Conservation (phyloP, 2,888 invertebrate species). For the Eupithecia insigniata region DNA sequence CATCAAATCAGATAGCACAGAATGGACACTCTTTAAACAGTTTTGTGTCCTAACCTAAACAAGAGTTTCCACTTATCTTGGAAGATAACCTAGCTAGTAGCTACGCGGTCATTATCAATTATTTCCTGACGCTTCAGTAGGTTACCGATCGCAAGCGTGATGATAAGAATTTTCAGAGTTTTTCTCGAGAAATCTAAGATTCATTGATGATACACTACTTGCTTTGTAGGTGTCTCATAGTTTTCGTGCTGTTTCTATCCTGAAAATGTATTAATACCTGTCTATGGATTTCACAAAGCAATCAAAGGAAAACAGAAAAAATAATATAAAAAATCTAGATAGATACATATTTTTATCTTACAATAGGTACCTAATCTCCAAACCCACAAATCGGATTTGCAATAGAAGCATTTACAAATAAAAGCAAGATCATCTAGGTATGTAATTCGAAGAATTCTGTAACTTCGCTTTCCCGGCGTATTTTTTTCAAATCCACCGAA, state of each 20-base stretch:
- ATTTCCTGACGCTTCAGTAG: not conserved
- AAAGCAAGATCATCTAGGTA: not conserved
- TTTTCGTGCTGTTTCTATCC: not conserved
- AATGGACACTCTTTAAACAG: constrained; percentile 52
- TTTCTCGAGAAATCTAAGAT: not conserved
- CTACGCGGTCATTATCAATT: not conserved
- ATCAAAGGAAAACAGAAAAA: not conserved
- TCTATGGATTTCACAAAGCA: not conserved
- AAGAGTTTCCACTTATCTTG: not conserved
- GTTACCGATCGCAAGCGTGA: constrained; percentile 47
- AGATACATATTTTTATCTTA: not conserved
- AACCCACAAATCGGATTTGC: not conserved
- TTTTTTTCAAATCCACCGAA: constrained; percentile 36
- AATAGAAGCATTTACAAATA: not conserved
- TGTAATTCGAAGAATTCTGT: constrained; percentile 13
- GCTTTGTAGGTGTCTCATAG: not conserved
- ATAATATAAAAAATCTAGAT: no score
- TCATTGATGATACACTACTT: not conserved
- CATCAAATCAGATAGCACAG: constrained; percentile 70
- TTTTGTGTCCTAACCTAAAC: constrained; percentile 56
- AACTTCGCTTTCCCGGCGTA: constrained; percentile 29
- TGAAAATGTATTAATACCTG: not conserved
- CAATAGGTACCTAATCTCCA: not conserved
- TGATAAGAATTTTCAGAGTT: constrained; percentile 26
- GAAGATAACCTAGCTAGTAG: not conserved